A percentile compares a stretch with the other conserved stretches of the same genome.
Evolutionary conservation across 2,888 invertebrate genomes (phyloP).

Genomic region (Omphaloscelis lunosa): DNA sequence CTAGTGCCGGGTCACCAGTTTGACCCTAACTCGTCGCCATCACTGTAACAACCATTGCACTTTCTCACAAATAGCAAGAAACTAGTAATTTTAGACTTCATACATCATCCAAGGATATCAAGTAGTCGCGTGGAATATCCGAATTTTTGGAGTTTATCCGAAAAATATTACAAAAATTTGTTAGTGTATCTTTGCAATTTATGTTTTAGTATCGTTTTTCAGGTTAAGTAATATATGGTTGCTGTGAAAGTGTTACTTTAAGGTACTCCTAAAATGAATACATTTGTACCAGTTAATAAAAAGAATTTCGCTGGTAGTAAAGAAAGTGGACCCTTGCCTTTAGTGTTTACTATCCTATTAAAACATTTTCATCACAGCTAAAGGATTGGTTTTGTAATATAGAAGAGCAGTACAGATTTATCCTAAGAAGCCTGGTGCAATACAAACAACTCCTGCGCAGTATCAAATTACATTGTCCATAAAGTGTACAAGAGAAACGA

Average conservation of each 20-base stretch:
- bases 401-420: neutral
- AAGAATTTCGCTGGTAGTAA: neutral
- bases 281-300: neutral
- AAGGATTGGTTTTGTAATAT: neutral
- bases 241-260: neutral
- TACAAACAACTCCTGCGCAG: neutral
- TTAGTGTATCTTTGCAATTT: neutral
- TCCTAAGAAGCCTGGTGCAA: conserved; percentile 11
- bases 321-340: neutral
- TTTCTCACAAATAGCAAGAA: conserved; percentile 52
- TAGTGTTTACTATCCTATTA: neutral
- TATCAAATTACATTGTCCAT: conserved; percentile 49
- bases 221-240: neutral
- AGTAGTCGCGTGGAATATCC: neutral
- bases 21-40: conserved; percentile 44
- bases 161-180: neutral
- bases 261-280: neutral
- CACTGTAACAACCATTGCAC: conserved; percentile 49
- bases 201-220: neutral
- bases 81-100: conserved; percentile 51
- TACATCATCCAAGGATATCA: conserved; percentile 54
- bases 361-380: neutral
- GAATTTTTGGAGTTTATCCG: conserved; percentile 10
- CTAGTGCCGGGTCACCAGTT: conserved; percentile 19
- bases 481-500: conserved; percentile 41